phyloP scores from a whole-genome alignment of 2,113 vertebrate genomes.

The Bubo bubo region DNA sequence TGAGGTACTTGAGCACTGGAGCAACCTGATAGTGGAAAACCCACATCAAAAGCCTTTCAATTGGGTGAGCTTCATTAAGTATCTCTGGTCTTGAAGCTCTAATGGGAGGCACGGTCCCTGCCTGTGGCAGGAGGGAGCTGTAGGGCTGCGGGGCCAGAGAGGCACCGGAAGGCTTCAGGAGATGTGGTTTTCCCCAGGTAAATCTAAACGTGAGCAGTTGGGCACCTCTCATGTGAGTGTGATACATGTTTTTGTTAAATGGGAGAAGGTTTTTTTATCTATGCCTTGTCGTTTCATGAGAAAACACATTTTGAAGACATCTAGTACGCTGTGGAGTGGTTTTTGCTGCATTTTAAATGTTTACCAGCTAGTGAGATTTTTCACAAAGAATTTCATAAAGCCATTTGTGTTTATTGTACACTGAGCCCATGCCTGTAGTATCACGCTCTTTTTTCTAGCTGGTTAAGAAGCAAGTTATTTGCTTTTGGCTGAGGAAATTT shows the following conservation, averaged over 20 bases:
- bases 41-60: background rate
- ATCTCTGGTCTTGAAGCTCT: background rate
- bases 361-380: background rate
- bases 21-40: background rate
- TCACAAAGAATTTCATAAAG: conserved; percentile 1
- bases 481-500: conserved; percentile 67
- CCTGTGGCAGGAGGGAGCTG: fast-evolving
- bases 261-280: background rate
- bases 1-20: fast-evolving
- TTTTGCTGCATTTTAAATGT: background rate
- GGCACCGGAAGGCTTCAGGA: background rate
- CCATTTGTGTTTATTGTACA: conserved; percentile 17
- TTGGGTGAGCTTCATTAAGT: background rate
- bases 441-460: conserved; percentile 50
- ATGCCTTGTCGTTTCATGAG: fast-evolving
- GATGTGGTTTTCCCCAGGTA: background rate
- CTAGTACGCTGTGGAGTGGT: background rate
- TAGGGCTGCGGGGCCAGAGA: background rate
- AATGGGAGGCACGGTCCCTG: background rate
- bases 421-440: conserved; percentile 33
- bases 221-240: background rate
- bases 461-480: conserved; percentile 65
- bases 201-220: fast-evolving
- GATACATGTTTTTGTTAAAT: fast-evolving
- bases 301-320: background rate